phyloP scores from a whole-genome alignment of 2,797 vertebrate genomes.

The Phrynocephalus guinanensis region DNA sequence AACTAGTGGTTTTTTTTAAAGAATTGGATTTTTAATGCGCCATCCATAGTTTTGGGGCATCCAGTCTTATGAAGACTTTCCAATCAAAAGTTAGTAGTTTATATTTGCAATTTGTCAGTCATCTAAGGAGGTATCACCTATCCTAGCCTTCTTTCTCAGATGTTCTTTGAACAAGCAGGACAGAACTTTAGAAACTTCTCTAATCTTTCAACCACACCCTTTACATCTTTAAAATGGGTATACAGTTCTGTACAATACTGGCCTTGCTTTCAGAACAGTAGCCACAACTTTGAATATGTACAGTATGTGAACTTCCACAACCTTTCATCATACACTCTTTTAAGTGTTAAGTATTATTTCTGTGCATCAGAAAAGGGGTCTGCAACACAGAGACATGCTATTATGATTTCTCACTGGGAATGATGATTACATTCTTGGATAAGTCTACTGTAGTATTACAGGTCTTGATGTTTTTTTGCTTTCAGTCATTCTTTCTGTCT shows the following conservation, averaged over 20 bases:
- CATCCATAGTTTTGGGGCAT: no score
- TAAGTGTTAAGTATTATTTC: neutral
- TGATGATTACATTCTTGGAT: neutral
- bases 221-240: neutral
- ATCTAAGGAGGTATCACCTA: no score
- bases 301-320: neutral
- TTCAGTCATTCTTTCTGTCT: neutral
- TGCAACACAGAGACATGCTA: neutral
- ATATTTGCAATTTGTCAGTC: neutral
- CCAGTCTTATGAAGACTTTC: no score
- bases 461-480: neutral
- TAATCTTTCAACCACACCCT: neutral
- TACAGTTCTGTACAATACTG: neutral
- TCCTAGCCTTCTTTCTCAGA: neutral
- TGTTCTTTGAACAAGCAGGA: neutral
- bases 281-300: neutral
- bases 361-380: neutral
- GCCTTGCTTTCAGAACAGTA: neutral
- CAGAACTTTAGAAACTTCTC: neutral
- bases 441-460: neutral
- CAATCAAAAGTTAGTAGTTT: no score
- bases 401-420: neutral
- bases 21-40: no score
- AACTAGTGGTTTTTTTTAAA: no score
- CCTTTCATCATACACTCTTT: neutral